Percentiles rank a stretch among this genome's conserved stretches.
Evolutionary conservation across 64 coral and sea anemone genomes (phyloP).

Genomic region (Actinia equina): DNA sequence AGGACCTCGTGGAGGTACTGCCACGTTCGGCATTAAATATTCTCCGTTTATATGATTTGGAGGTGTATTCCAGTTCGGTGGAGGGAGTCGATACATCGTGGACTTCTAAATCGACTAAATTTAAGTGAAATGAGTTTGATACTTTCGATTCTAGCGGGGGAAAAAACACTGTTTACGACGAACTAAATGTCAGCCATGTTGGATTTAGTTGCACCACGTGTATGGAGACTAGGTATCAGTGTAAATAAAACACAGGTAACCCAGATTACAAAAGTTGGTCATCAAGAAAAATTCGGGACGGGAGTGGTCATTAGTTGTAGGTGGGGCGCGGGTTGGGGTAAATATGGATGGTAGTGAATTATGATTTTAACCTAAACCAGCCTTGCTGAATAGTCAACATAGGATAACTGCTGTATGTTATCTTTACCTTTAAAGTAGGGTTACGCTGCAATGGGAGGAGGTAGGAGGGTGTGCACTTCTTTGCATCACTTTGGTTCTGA

Average conservation of each 20-base stretch:
- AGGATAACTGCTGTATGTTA: too few species aligned
- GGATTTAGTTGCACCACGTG: conserved; percentile 3
- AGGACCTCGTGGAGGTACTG: neutral
- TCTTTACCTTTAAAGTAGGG: too few species aligned
- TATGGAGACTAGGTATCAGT: neutral
- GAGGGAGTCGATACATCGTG: conserved; percentile 33
- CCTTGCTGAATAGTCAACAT: too few species aligned
- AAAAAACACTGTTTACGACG: neutral
- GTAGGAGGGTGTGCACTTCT: too few species aligned
- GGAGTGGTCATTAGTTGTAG: too few species aligned
- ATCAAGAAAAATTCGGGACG: too few species aligned
- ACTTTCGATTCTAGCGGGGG: neutral
- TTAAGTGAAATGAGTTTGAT: neutral
- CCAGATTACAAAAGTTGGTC: neutral
- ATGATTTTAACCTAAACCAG: too few species aligned
- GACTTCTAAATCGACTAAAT: neutral
- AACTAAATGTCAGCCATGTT: neutral
- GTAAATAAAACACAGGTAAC: neutral
- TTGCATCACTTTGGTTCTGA: too few species aligned
- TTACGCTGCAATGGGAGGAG: too few species aligned
- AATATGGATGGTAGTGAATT: too few species aligned
- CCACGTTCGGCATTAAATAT: neutral
- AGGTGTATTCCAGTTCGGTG: conserved; percentile 22
- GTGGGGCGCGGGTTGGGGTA: too few species aligned
- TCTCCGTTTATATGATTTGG: neutral